Conservation (phyloP, 2,888 invertebrate genomes). For the Eutolmus rufibarbis region DNA sequence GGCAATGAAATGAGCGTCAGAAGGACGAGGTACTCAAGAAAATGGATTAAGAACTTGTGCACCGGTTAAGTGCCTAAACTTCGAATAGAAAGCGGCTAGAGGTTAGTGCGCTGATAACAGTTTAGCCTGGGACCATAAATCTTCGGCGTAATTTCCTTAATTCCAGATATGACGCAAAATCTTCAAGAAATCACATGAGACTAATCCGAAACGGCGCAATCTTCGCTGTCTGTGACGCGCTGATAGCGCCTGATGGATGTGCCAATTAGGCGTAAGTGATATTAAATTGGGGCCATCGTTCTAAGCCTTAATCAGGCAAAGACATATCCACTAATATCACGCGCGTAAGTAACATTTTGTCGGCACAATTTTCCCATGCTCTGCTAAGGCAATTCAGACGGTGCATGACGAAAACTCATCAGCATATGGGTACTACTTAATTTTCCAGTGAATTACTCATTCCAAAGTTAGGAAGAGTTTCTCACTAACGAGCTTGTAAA, state of each 20-base stretch:
- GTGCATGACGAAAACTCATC: background rate
- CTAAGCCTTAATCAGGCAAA: background rate
- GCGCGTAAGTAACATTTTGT: background rate
- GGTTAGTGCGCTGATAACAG: background rate
- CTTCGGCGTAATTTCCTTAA: background rate
- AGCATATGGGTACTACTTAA: background rate
- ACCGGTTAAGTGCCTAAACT: background rate
- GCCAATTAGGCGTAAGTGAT: background rate
- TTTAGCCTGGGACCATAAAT: background rate
- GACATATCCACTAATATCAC: background rate
- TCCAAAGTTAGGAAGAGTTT: background rate
- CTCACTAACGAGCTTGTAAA: background rate
- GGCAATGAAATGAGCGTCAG: background rate
- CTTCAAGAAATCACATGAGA: background rate
- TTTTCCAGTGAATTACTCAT: background rate
- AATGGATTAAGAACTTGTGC: background rate
- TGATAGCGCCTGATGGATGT: background rate
- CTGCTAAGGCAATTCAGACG: background rate
- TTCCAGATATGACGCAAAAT: background rate
- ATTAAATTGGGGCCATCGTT: background rate
- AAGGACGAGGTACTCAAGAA: background rate
- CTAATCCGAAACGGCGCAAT: background rate
- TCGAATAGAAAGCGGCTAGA: background rate
- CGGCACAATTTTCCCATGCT: background rate
- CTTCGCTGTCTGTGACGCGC: background rate